These are phyloP conservation scores for Cataglyphis livida DNA, from an alignment of 2,888 invertebrate genomes.

Conservation along the genomic window DNA sequence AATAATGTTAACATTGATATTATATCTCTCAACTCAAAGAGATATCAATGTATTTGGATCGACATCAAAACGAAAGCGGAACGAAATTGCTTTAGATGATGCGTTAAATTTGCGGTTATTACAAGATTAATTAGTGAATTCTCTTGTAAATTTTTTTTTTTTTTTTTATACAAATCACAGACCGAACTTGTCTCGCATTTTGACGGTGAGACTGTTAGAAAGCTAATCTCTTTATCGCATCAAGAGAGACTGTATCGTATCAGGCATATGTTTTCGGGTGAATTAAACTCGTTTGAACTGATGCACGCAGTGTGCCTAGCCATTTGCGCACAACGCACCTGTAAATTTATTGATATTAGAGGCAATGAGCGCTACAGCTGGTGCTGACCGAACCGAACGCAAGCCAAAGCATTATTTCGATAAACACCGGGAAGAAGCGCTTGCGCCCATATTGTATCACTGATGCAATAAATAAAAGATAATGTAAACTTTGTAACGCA, in stretches of 20 bases:
- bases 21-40: constrained; percentile 49
- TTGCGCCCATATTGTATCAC: constrained; percentile 42
- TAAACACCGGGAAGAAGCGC: constrained; percentile 51
- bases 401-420: constrained; percentile 63
- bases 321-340: constrained; percentile 67
- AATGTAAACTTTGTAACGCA: constrained; percentile 38
- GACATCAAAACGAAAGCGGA: constrained; percentile 24
- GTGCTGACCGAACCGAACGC: constrained; percentile 66
- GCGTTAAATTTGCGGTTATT: constrained; percentile 40
- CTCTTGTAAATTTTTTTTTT: not conserved
- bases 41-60: constrained; percentile 47
- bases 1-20: constrained; percentile 45
- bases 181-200: constrained; percentile 1
- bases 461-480: constrained; percentile 54
- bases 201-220: not conserved
- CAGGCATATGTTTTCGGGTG: constrained; percentile 54
- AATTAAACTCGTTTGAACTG: constrained; percentile 70
- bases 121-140: not conserved
- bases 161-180: not conserved
- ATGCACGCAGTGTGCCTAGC: constrained; percentile 65
- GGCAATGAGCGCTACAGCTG: constrained; percentile 69
- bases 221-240: constrained; percentile 49
- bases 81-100: constrained; percentile 44
- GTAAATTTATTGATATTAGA: constrained; percentile 74
- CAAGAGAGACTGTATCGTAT: constrained; percentile 17